These are phyloP conservation scores for Atta cephalotes DNA, from an alignment of 1,140 invertebrate genomes.

Conservation along the genomic window DNA sequence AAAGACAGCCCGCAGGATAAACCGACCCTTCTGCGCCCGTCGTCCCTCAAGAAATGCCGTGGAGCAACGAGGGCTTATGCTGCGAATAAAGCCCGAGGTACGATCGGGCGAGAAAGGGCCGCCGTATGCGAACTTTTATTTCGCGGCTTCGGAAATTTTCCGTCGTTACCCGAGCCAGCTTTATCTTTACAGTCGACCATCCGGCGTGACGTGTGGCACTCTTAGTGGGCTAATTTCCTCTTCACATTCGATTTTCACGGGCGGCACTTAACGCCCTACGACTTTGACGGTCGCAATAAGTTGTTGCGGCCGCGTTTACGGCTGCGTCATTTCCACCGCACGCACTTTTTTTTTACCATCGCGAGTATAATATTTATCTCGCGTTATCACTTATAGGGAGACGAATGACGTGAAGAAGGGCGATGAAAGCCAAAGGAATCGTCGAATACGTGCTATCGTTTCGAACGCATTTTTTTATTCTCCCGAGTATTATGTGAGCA, in stretches of 20 bases:
- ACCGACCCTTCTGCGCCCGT: slow-evolving; percentile 58
- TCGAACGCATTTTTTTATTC: slow-evolving; percentile 2
- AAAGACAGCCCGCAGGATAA: slow-evolving; percentile 75
- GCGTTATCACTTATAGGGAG: slow-evolving; percentile 79
- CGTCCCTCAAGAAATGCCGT: slow-evolving; percentile 37
- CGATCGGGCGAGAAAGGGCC: slow-evolving; percentile 37
- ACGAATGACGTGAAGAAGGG: not conserved
- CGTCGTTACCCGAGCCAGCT: slow-evolving; percentile 50
- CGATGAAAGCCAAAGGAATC: not conserved
- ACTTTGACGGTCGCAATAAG: slow-evolving; percentile 75
- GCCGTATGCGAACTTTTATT: slow-evolving; percentile 69
- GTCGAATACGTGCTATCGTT: not conserved
- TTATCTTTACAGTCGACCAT: slow-evolving; percentile 78
- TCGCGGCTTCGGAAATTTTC: slow-evolving; percentile 64
- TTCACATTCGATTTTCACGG: slow-evolving; percentile 83
- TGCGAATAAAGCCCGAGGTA: slow-evolving; percentile 78
- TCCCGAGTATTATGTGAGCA: not conserved
- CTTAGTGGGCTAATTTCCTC: slow-evolving; percentile 81
- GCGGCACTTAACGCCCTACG: slow-evolving; percentile 72
- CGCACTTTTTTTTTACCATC: slow-evolving; percentile 66
- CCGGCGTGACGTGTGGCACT: slow-evolving; percentile 26
- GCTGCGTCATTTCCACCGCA: slow-evolving; percentile 22
- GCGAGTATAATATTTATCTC: slow-evolving; percentile 82
- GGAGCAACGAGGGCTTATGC: slow-evolving; percentile 76
- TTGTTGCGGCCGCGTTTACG: slow-evolving; percentile 76